Percentiles rank a stretch among this genome's conserved stretches.
These are phyloP conservation scores for Agrilus planipennis DNA, from an alignment of 1,140 invertebrate genomes.

Conservation along the genomic window DNA sequence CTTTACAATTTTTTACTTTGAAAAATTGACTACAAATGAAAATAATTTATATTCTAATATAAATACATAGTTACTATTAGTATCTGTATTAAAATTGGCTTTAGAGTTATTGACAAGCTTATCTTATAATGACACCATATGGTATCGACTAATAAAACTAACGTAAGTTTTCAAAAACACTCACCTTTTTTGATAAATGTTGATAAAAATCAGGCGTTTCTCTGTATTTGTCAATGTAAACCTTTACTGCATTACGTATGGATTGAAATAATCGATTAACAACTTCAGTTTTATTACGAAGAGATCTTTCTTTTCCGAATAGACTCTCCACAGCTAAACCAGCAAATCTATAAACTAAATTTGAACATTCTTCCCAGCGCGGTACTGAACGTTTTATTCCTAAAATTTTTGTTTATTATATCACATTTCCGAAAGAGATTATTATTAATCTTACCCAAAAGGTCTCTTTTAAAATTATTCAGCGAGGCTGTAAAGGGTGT, in stretches of 20 bases:
- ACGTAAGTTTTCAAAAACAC: too few relatives aligned
- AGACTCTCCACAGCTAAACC: conserved; percentile 42
- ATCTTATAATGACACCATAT: too few relatives aligned
- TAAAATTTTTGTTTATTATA: conserved; percentile 18
- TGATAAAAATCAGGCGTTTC: conserved; percentile 26
- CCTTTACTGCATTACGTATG: conserved; percentile 22
- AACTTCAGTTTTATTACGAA: conserved; percentile 15
- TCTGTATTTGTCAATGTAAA: conserved; percentile 18
- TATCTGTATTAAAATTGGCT: too few relatives aligned
- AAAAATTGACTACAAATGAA: conserved; percentile 3
- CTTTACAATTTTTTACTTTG: too few relatives aligned
- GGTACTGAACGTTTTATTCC: conserved; percentile 36
- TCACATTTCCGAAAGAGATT: background rate
- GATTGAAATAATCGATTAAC: conserved; percentile 32
- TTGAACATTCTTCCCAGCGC: conserved; percentile 46
- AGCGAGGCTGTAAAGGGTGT: conserved; percentile 39
- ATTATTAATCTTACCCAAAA: conserved; percentile 33
- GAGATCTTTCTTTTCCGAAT: conserved; percentile 33
- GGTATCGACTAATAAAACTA: too few relatives aligned
- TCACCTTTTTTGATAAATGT: conserved; percentile 34
- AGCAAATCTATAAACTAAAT: conserved; percentile 39
- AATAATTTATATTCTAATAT: conserved; percentile 8
- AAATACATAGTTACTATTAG: too few relatives aligned
- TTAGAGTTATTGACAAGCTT: too few relatives aligned
- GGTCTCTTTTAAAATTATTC: conserved; percentile 38